Conservation (phyloP, 2,888 invertebrate species). For the Ichneumon xanthorius region DNA sequence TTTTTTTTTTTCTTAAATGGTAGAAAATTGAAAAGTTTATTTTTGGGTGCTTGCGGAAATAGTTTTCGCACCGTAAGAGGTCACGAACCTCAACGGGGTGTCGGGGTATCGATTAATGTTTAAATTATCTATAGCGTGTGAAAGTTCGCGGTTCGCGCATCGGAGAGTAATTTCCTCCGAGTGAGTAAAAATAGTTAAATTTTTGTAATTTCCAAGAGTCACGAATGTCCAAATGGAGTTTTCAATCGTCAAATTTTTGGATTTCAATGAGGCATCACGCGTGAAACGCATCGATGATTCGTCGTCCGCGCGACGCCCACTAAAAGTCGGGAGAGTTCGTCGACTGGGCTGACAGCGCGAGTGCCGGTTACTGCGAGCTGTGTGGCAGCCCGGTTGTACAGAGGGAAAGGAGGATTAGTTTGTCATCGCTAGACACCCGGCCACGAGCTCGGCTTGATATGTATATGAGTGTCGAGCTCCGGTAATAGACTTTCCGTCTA, state of each 20-base stretch:
- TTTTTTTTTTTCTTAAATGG: not conserved
- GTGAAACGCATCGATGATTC: conserved; percentile 15
- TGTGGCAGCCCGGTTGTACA: conserved; percentile 48
- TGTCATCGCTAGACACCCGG: conserved; percentile 81
- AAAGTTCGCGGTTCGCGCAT: not conserved
- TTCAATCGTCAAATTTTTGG: not conserved
- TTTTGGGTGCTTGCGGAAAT: not conserved
- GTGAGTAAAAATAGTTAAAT: not conserved
- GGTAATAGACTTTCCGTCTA: conserved; percentile 63
- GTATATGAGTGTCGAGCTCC: conserved; percentile 58
- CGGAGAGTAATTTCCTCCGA: not conserved
- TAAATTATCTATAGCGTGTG: not conserved
- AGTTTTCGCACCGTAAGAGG: not conserved
- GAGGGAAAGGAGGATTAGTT: conserved; percentile 78
- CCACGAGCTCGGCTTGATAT: conserved; percentile 67
- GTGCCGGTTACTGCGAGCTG: conserved; percentile 48
- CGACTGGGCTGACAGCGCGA: conserved; percentile 64
- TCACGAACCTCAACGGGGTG: not conserved
- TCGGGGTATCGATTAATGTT: not conserved
- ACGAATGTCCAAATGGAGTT: not conserved
- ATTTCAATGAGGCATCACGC: conserved; percentile 19
- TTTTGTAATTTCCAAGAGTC: not conserved
- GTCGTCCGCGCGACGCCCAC: conserved; percentile 25
- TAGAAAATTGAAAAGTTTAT: not conserved
- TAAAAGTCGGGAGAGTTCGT: conserved; percentile 62